Base-by-base conservation (phyloP, 2,113 vertebrate species). In the Sapayoa aenigma region DNA sequence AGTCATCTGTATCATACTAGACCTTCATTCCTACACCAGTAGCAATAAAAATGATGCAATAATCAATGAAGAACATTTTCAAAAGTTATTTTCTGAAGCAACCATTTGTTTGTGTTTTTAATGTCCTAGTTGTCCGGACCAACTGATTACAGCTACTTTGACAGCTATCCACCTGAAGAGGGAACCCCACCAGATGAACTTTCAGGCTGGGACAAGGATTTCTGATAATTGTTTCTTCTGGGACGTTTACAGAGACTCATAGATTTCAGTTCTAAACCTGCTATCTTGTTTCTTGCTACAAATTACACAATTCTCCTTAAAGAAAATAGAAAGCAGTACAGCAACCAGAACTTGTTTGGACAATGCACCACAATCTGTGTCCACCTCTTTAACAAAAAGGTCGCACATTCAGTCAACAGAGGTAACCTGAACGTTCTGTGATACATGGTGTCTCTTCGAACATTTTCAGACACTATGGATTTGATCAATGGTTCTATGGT, bases 121-220 rank as follows among this genome's bases (percentile, higher is more conserved):
- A 80, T 89, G 28, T 84, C 72, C n/a, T 81, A 99, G 99, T 95
- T 99, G 39, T 97, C 95, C 27, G 99, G 99, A 47, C 99, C 99
- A 0, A 98, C 98, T 56, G 99, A 99, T 89, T 98, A 98, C 98
- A 98, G 98, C 95, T 99, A 99, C 96, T 99, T 99, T 59, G 99
- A 99, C 97, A 98, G 84, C 90, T 99, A 99, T 85, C 98, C 99
- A 19, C 98, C 99, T 13, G 99, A 99, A 79, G 98, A 98, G 35
- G 98, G 99, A 59, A 95, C 95, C 23, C 99, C 99, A 79, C 98
- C 99, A 9, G 99, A 99, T 50, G 99, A 99, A 96, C 95, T 99
- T 76, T 99, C 99, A 15, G 99, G 99, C 72, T 99, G 99, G 99
- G 99, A 99, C 95, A 98, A 98, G 89, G 99, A 99, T 97, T 99